phyloP scores from a whole-genome alignment of 2,888 invertebrate species.

The Lasius fuliginosus region DNA sequence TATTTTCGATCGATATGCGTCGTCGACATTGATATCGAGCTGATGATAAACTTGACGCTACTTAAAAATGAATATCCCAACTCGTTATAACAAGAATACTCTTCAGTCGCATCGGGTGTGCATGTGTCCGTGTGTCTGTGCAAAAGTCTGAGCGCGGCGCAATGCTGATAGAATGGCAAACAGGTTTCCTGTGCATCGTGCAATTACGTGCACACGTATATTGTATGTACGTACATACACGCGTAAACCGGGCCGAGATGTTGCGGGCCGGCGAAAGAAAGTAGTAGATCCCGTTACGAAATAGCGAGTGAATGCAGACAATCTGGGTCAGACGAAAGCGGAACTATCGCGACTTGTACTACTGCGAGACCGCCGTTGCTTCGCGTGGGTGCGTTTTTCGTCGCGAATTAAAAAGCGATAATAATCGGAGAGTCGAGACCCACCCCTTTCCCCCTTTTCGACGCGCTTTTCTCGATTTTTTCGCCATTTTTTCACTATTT shows the following conservation, averaged over 20 bases:
- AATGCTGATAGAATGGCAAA: not conserved
- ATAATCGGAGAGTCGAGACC: not conserved
- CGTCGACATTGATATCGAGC: not conserved
- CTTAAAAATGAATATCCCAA: not conserved
- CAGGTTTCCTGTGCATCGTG: not conserved
- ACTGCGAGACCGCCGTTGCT: constrained; percentile 39
- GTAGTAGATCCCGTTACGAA: constrained; percentile 85
- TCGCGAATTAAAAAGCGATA: constrained; percentile 26
- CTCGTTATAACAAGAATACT: not conserved
- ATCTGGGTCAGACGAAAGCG: constrained; percentile 85
- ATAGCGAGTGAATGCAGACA: constrained; percentile 85
- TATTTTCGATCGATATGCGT: not conserved
- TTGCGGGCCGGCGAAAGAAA: constrained; percentile 68
- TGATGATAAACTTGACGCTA: not conserved
- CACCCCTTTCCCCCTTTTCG: not conserved
- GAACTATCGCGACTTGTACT: constrained; percentile 81
- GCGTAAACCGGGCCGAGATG: constrained; percentile 39
- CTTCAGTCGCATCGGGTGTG: not conserved
- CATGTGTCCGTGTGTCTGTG: not conserved
- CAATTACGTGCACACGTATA: not conserved
- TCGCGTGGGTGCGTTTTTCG: constrained; percentile 8
- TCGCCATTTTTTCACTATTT: not conserved
- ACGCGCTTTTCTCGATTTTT: not conserved
- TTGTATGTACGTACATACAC: constrained; percentile 17
- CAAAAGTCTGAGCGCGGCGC: not conserved